Percentiles rank a stretch among this genome's conserved stretches.
Conservation (phyloP, 2,797 vertebrate species). For the Xiphorhynchus erythropygius region DNA sequence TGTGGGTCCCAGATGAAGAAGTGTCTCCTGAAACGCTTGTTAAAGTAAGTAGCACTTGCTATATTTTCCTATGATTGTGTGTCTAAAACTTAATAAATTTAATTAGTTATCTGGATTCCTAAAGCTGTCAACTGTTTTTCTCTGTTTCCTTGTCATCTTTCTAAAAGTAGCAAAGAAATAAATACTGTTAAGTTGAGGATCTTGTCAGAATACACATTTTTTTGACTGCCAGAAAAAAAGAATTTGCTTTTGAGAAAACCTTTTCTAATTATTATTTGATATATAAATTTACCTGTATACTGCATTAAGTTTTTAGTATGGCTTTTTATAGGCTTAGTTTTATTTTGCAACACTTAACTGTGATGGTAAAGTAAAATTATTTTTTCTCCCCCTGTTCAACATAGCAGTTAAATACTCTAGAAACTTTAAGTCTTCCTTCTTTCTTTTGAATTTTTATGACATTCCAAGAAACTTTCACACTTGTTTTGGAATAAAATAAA, state of each 20-base stretch:
- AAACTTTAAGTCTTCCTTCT: background rate
- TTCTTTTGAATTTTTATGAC: background rate
- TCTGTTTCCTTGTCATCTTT: background rate
- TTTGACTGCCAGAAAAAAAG: background rate
- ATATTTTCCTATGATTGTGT: background rate
- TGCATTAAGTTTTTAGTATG: background rate
- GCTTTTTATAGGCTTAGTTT: background rate
- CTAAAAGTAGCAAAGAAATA: background rate
- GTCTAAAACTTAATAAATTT: background rate
- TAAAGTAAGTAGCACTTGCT: conserved; percentile 81
- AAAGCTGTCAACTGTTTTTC: background rate
- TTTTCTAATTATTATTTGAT: background rate
- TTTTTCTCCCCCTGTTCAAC: background rate
- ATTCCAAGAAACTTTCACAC: background rate
- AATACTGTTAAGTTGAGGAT: background rate
- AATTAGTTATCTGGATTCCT: background rate
- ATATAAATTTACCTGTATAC: background rate
- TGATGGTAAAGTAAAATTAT: background rate
- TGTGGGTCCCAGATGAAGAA: conserved; percentile 96
- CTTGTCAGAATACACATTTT: background rate
- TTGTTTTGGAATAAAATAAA: background rate
- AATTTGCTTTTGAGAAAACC: background rate
- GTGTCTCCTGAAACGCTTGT: conserved; percentile 94
- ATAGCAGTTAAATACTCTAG: background rate
- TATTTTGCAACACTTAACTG: background rate